phyloP scores from a whole-genome alignment of 2,888 invertebrate species.

The Pristionchus japonicus region DNA sequence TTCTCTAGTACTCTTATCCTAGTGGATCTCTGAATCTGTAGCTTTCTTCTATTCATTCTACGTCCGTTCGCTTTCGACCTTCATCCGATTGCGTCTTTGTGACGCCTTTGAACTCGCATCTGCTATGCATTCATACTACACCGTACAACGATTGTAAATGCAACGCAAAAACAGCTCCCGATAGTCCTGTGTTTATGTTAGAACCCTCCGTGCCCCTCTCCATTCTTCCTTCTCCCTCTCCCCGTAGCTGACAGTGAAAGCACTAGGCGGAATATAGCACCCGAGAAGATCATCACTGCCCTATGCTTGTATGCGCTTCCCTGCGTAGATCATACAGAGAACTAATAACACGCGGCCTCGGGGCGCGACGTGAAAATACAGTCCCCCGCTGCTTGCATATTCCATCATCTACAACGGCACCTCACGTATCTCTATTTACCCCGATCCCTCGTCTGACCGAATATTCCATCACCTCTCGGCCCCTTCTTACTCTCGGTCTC shows the following conservation, averaged over 20 bases:
- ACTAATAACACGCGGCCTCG: background rate
- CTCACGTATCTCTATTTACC: too few relatives aligned
- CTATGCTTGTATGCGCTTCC: background rate
- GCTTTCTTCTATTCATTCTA: background rate
- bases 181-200: background rate
- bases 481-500: too few relatives aligned
- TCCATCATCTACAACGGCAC: background rate
- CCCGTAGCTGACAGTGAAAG: too few relatives aligned
- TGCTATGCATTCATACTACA: background rate
- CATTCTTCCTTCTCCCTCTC: background rate
- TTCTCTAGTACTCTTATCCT: too few relatives aligned
- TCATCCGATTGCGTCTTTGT: background rate
- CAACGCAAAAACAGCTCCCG: background rate
- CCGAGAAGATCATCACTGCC: background rate
- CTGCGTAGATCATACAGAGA: background rate
- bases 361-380: background rate
- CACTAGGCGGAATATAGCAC: too few relatives aligned
- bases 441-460: background rate
- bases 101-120: background rate
- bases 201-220: background rate
- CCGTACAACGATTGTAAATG: background rate
- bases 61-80: background rate
- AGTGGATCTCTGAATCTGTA: too few relatives aligned
- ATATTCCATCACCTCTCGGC: background rate
- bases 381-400: background rate